A percentile compares a stretch with the other conserved stretches of the same genome.
These are phyloP conservation scores for Hydractinia echinata DNA, from an alignment of 30 jellyfish, hydroid and myxozoan genomes.

Conservation along the genomic window DNA sequence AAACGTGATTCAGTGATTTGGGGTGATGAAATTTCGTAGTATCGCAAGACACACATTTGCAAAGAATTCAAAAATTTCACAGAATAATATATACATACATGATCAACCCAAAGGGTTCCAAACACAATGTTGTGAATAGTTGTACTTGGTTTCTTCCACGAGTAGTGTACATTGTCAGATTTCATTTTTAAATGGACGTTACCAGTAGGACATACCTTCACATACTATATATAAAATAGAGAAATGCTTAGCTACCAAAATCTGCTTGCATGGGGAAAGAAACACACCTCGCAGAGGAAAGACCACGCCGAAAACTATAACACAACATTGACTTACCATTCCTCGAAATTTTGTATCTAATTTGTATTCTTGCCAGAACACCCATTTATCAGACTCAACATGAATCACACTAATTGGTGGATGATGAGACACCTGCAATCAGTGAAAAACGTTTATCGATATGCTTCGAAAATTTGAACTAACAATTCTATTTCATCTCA, in stretches of 20 bases:
- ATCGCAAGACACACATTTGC: too few species aligned
- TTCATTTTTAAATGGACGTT: slow-evolving; percentile 75
- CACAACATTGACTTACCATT: slow-evolving; percentile 35
- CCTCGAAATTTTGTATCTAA: slow-evolving; percentile 88
- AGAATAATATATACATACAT: slow-evolving; percentile 42
- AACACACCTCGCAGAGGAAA: background rate
- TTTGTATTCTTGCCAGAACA: slow-evolving; percentile 83
- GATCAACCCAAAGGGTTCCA: slow-evolving; percentile 93
- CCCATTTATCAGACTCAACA: slow-evolving; percentile 80
- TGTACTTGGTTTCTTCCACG: slow-evolving; percentile 88
- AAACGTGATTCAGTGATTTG: background rate
- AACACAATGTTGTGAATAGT: slow-evolving; percentile 79
- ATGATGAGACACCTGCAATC: slow-evolving; percentile 78
- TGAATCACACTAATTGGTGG: slow-evolving; percentile 94
- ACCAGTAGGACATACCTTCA: slow-evolving; percentile 89
- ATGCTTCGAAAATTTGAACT: background rate
- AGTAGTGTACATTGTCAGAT: slow-evolving; percentile 62
- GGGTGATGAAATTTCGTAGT: background rate
- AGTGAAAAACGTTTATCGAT: background rate
- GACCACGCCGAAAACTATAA: background rate
- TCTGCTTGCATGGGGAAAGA: background rate
- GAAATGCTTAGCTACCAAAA: background rate
- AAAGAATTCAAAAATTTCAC: too few species aligned
- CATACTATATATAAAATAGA: slow-evolving; percentile 55
- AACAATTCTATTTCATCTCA: background rate